These are phyloP conservation scores for Ophraella communa DNA, from an alignment of 2,888 invertebrate species.

Conservation along the genomic window DNA sequence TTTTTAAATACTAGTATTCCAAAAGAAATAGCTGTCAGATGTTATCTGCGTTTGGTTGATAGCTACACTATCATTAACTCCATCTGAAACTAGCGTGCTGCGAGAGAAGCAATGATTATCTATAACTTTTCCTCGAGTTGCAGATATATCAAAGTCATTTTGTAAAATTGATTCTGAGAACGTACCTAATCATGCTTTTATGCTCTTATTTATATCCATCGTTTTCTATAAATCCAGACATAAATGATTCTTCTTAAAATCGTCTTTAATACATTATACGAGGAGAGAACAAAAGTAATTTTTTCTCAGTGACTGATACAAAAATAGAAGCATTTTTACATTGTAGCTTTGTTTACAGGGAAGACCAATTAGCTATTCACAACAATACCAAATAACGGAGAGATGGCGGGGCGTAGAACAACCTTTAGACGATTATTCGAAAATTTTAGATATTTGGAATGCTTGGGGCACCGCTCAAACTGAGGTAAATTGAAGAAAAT, in stretches of 20 bases:
- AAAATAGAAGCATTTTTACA: not conserved
- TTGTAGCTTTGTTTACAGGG: conserved; percentile 47
- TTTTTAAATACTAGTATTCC: not conserved
- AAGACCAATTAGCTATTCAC: conserved; percentile 52
- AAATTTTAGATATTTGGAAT: conserved; percentile 78
- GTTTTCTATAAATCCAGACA: not conserved
- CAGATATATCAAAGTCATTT: conserved; percentile 6
- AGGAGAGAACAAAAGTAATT: too few relatives aligned
- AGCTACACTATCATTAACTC: conserved; percentile 8
- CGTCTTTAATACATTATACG: not conserved
- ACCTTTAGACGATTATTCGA: conserved; percentile 72
- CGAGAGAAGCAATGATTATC: not conserved
- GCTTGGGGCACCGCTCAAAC: conserved; percentile 78
- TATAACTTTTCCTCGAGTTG: not conserved
- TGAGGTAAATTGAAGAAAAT: conserved; percentile 61
- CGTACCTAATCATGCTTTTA: not conserved
- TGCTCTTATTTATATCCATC: not conserved
- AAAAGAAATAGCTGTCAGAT: conserved; percentile 4
- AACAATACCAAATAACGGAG: conserved; percentile 75
- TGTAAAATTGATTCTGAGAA: conserved; percentile 3
- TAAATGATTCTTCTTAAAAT: not conserved
- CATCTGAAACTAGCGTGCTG: conserved; percentile 1
- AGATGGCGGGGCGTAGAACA: conserved; percentile 80
- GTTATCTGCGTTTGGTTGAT: not conserved
- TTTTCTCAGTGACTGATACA: too few relatives aligned